Evolutionary conservation across 2,113 vertebrate species (phyloP).

Genomic region (Mola mola): DNA sequence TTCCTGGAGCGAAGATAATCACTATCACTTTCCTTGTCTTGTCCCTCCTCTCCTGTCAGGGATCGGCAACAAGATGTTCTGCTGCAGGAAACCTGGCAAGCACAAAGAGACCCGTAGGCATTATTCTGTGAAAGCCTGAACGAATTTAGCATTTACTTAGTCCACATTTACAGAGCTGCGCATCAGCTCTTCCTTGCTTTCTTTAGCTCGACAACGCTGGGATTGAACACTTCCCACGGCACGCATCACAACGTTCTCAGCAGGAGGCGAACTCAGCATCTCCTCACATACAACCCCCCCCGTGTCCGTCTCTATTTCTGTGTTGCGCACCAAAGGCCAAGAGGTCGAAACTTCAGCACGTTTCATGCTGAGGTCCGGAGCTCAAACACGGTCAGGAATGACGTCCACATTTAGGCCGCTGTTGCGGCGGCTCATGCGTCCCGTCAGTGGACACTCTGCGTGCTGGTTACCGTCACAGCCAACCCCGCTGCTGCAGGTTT

Average conservation of each 20-base stretch:
- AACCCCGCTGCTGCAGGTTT: too few species aligned
- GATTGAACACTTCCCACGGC: constrained; percentile 16
- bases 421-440: not conserved
- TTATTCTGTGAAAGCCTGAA: too few species aligned
- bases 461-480: too few species aligned
- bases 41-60: too few species aligned
- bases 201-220: not conserved
- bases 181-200: not conserved
- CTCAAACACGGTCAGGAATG: constrained; percentile 64
- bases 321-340: constrained; percentile 29
- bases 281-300: constrained; percentile 34
- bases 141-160: too few species aligned
- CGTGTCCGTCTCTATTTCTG: constrained; percentile 51
- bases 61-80: too few species aligned
- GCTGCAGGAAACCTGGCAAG: too few species aligned
- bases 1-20: too few species aligned
- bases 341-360: constrained; percentile 32
- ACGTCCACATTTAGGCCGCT: constrained; percentile 60
- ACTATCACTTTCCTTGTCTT: too few species aligned
- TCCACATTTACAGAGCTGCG: not conserved
- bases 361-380: constrained; percentile 37
- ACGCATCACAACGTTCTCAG: constrained; percentile 12
- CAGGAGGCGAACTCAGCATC: constrained; percentile 7
- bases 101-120: too few species aligned
- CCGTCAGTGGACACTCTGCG: too few species aligned